Evolutionary conservation across 2,113 vertebrate genomes (phyloP).

Genomic region (Catharus minimus): DNA sequence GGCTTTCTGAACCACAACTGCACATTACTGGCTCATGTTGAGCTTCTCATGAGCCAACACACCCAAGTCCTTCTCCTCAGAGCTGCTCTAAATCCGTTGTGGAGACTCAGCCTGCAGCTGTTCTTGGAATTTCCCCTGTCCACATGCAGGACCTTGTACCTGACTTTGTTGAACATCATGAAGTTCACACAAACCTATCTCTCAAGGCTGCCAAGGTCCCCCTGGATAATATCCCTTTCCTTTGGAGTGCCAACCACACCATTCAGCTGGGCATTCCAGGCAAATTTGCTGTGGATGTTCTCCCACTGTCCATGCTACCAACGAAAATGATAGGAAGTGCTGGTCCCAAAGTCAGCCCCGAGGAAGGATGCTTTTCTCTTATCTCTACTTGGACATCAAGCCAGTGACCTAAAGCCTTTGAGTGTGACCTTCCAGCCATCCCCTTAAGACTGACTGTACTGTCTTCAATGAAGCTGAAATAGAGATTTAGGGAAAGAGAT

Average conservation of each 20-base stretch:
- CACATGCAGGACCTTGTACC: not conserved
- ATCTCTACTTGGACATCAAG: not conserved
- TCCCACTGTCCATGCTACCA: not conserved
- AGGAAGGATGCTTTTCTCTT: not conserved
- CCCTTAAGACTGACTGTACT: not conserved
- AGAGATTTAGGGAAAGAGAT: not conserved
- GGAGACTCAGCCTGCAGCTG: not conserved
- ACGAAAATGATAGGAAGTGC: accelerated
- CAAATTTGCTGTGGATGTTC: not conserved
- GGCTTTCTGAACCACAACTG: not conserved
- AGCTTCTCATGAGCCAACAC: not conserved
- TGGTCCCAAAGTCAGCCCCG: accelerated
- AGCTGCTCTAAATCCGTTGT: not conserved
- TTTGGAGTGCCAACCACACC: not conserved
- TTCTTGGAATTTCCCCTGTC: not conserved
- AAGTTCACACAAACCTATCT: not conserved
- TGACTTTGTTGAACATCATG: not conserved
- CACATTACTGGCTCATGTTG: not conserved
- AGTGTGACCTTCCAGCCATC: not conserved
- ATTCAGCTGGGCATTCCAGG: not conserved
- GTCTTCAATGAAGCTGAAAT: not conserved
- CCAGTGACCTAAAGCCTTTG: not conserved
- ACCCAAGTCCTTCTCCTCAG: too few relatives aligned
- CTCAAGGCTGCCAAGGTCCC: not conserved
- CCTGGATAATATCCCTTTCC: not conserved